phyloP scores from a whole-genome alignment of 2,113 vertebrate genomes.

The Blennius ocellaris region DNA sequence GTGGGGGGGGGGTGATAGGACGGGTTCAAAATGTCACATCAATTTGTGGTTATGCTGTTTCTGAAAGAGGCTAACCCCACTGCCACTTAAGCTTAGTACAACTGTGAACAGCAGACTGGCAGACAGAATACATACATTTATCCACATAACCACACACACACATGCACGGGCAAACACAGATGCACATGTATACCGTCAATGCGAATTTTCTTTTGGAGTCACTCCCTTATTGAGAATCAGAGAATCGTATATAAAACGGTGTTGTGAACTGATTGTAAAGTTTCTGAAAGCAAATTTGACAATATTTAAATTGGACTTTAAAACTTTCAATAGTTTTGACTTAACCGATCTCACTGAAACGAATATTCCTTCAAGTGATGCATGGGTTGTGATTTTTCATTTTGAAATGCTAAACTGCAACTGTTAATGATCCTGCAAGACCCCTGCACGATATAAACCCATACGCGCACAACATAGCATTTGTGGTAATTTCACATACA shows the following conservation, averaged over 20 bases:
- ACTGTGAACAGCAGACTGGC: slow-evolving; percentile 57
- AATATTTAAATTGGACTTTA: neutral
- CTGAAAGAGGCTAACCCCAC: slow-evolving; percentile 83
- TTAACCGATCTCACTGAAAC: neutral
- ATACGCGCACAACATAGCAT: neutral
- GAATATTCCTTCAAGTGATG: slow-evolving; percentile 2
- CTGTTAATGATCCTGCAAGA: neutral
- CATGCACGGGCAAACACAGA: slow-evolving; percentile 8
- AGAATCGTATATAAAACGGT: too few relatives aligned
- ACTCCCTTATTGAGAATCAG: neutral
- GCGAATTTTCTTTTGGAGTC: neutral
- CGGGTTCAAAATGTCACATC: slow-evolving; percentile 81
- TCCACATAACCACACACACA: slow-evolving; percentile 12
- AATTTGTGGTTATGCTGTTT: slow-evolving; percentile 76
- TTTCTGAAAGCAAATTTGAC: neutral
- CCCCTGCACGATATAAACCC: neutral
- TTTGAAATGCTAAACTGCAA: neutral
- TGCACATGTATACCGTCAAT: neutral
- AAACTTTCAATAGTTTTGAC: neutral
- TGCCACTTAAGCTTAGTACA: slow-evolving; percentile 77
- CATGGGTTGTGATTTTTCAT: neutral
- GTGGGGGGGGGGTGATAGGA: slow-evolving; percentile 11
- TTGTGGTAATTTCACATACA: slow-evolving; percentile 8
- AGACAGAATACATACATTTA: slow-evolving; percentile 64
- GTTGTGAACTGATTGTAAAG: neutral